Conservation (phyloP, 2,113 vertebrate genomes). For the Larimichthys crocea region DNA sequence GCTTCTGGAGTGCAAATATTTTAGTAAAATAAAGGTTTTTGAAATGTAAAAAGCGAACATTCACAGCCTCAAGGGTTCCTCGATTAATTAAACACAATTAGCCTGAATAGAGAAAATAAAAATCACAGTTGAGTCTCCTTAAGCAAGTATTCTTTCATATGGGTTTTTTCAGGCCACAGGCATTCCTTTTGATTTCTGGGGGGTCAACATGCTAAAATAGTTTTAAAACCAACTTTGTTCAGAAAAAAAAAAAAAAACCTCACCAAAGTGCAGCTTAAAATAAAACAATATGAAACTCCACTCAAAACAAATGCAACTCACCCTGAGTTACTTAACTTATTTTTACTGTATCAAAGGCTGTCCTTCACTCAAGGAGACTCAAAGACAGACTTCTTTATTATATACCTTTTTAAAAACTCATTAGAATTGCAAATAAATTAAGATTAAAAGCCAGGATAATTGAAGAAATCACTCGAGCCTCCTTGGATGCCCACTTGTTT, state of each 20-base stretch:
- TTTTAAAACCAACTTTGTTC: slow-evolving; percentile 26
- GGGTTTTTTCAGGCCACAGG: slow-evolving; percentile 42
- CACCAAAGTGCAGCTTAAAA: slow-evolving; percentile 5
- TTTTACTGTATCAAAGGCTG: slow-evolving; percentile 24
- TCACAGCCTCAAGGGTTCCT: slow-evolving; percentile 55
- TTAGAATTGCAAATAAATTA: slow-evolving; percentile 71
- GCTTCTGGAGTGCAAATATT: slow-evolving; percentile 59
- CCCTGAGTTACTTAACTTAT: slow-evolving; percentile 19
- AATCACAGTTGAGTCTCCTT: slow-evolving; percentile 38
- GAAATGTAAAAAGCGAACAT: slow-evolving; percentile 55
- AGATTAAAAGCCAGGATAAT: slow-evolving; percentile 68
- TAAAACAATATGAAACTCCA: slow-evolving; percentile 22
- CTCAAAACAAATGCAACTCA: slow-evolving; percentile 48
- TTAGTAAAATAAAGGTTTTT: slow-evolving; percentile 56
- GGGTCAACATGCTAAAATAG: slow-evolving; percentile 39
- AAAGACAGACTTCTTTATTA: slow-evolving; percentile 48
- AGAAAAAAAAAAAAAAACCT: not conserved
- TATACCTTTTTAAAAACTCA: slow-evolving; percentile 59
- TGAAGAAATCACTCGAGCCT: slow-evolving; percentile 63
- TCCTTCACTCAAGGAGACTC: slow-evolving; percentile 52
- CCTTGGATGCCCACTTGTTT: slow-evolving; percentile 42
- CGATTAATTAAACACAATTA: slow-evolving; percentile 68
- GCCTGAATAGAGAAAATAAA: slow-evolving; percentile 56
- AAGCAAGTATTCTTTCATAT: slow-evolving; percentile 18
- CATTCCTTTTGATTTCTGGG: slow-evolving; percentile 44